phyloP scores from a whole-genome alignment of 2,797 vertebrate species.

The Mergus octosetaceus region DNA sequence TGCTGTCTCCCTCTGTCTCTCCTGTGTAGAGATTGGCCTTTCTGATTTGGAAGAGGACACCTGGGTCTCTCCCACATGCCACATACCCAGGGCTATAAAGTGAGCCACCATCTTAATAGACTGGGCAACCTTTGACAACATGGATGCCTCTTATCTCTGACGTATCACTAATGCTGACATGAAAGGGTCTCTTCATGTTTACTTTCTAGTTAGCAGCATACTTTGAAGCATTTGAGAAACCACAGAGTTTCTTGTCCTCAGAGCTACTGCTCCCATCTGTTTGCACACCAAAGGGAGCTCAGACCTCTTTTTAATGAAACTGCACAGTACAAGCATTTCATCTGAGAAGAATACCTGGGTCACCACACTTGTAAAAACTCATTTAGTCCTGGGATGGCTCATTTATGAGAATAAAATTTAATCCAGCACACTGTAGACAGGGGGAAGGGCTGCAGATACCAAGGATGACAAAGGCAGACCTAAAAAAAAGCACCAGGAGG shows the following conservation, averaged over 20 bases:
- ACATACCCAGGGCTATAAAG: not conserved
- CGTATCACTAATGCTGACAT: not conserved
- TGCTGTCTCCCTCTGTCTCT: not conserved
- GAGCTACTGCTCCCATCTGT: not conserved
- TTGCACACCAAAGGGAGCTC: accelerated
- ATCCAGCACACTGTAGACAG: not conserved
- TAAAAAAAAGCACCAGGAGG: not conserved
- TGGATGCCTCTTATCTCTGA: not conserved
- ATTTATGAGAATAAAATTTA: not conserved
- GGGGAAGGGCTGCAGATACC: not conserved
- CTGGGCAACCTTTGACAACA: not conserved
- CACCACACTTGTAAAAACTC: not conserved
- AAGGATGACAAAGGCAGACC: not conserved
- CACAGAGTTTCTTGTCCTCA: not conserved
- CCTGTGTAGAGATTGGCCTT: not conserved
- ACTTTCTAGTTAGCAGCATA: not conserved
- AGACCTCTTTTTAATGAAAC: not conserved
- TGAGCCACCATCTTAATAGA: not conserved
- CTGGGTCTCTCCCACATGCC: not conserved
- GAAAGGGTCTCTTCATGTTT: not conserved
- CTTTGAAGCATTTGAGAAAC: not conserved
- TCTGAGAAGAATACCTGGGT: not conserved
- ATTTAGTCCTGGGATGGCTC: not conserved
- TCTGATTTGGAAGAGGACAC: not conserved
- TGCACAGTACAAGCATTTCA: not conserved